Conservation (phyloP, 2,797 vertebrate species). For the Enteromius radiatus region DNA sequence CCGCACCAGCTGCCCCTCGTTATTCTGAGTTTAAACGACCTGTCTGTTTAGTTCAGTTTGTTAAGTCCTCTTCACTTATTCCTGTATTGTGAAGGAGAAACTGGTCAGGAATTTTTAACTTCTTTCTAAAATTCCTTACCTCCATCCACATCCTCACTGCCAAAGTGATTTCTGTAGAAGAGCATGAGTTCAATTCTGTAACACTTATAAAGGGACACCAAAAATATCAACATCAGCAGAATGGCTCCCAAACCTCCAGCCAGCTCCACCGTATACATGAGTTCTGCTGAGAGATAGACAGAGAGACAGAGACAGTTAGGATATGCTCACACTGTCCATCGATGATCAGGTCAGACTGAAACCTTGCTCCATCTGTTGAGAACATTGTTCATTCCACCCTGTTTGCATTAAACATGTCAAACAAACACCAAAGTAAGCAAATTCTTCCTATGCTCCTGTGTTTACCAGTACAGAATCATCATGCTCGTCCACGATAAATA, state of each 20-base stretch:
- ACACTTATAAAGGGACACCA: constrained; percentile 96
- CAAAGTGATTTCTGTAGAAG: constrained; percentile 98
- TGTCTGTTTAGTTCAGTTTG: too few relatives aligned
- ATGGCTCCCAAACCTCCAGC: constrained; percentile 96
- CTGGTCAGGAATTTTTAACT: background rate
- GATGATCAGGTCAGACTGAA: background rate
- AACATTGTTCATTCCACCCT: too few relatives aligned
- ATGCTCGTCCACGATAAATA: background rate
- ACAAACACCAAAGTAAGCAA: background rate
- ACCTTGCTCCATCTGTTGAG: too few relatives aligned
- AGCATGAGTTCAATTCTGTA: constrained; percentile 99
- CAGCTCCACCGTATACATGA: constrained; percentile 99
- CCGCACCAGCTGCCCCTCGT: too few relatives aligned
- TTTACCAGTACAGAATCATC: background rate
- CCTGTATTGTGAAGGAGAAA: background rate
- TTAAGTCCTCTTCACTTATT: background rate
- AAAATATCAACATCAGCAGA: constrained; percentile 91
- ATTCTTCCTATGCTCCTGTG: background rate
- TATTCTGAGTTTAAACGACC: too few relatives aligned
- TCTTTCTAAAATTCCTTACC: constrained; percentile 76
- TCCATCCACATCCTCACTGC: constrained; percentile 93
- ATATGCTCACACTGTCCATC: background rate
- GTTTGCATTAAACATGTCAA: background rate
- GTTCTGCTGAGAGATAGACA: constrained; percentile 76
- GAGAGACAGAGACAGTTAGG: constrained; percentile 1